Base-by-base conservation (phyloP, 2,888 invertebrate genomes). In the Lithophane socia region DNA sequence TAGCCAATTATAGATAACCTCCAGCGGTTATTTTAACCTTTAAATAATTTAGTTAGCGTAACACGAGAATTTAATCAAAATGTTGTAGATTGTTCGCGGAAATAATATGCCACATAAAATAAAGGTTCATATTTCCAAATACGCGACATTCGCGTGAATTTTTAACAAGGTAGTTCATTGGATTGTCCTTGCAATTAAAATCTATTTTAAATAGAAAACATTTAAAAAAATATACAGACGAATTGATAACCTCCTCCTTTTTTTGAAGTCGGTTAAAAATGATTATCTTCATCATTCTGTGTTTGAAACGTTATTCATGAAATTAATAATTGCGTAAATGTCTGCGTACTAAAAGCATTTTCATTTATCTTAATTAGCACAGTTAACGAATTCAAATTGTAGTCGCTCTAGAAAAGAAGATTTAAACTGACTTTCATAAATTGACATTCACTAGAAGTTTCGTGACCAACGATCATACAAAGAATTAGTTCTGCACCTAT, bases 41-140 rank as follows among this genome's bases (percentile, higher is more conserved):
- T 10, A 16, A 42, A 47, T 77, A 60, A 77, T 42, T 77, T n/a
- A 0, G 37, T 37, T 72, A 70, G 42, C n/a, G 42, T 24, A 3
- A 60, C 21, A 13, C 42, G 60, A 77, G 3, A 64, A 44, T 72
- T 60, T 60, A 69, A 72, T 60, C 12, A 60, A 63, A 67, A 68
- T 72, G 0, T 16, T 52, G 37, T 29, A 42, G 60, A 3, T 42
- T 16, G 1, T 64, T 47, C 18, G 16, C 60, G 4, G 4, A 54
- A 82, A 54, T 49, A n/a, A 29, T 9, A 24, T 12, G 8, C 16
- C 7, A 13, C 4, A 4, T 44, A 21, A 18, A n/a, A 37, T 16
- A 29, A 0, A 7, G 13, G n/a, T 42, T 58, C 10, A 44, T 56
- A 60, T 61, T 66, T 24, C 13, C 24, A 37, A 65, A 37, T 29